Evolutionary conservation across 30 jellyfish, hydroid and myxozoan genomes (phyloP), one percentile per base, ranked within the genome.

Genomic region (Pseudorhiza aurosa): DNA sequence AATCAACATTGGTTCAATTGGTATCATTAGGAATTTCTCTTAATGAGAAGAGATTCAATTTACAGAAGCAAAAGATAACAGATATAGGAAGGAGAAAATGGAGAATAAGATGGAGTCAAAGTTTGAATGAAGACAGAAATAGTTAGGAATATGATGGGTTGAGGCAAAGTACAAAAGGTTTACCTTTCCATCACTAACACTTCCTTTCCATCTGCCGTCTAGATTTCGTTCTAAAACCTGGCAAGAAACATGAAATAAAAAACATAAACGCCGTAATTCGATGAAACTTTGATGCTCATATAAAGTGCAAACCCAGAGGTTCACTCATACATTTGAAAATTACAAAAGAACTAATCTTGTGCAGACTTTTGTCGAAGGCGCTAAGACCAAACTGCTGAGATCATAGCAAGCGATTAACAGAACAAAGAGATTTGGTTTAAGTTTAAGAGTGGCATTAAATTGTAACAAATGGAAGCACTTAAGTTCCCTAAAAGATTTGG

Each of bases 191-290:
- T 71, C 76, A 17, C 64, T 49, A 17, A 90, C 70, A 58, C 87
- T 82, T 30, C 97, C 97, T 55, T 83, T 82, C 97, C 97, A 90
- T 19, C 93, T 31, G 1, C 97, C 97, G 83, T 90, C 88, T 46
- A 72, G 94, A 58, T 83, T 82, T 58, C 78, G 96, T 62, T 90
- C 96, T 11, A 90, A 39, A 22, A 90, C 90, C 97, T 90, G 70
- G 39, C 63, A 39, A n/a, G n/a, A 27, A 59, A 2, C 8, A 10
- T 1, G 67, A 19, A 53, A 47, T 33, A 8, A 21, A 56, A 76
- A 76, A 56, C 74, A 47, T 35, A 0, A 7, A 4, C 4, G 0
- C 4, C 5, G 4, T 11, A n/a, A n/a, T n/a, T n/a, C n/a, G n/a
- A n/a, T n/a, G n/a, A n/a, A n/a, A n/a, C n/a, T n/a, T n/a, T n/a